A percentile compares a stretch with the other conserved stretches of the same genome.
Evolutionary conservation across 2,888 invertebrate species (phyloP).

Genomic region (Oeneis ivallda): DNA sequence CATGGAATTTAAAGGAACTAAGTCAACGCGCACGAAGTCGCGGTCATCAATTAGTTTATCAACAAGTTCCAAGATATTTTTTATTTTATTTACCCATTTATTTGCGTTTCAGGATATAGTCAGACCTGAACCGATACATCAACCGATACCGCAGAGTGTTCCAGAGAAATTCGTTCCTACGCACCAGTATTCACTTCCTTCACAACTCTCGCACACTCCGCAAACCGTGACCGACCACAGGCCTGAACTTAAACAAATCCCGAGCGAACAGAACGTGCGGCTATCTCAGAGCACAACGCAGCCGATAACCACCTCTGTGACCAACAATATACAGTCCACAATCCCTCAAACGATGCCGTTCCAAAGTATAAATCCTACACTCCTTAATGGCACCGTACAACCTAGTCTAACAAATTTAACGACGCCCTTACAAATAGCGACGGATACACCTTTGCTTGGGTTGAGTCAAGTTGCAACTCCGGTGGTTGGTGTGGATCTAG

Average conservation of each 20-base stretch:
- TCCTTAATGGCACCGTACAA: constrained; percentile 54
- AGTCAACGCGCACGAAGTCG: no score
- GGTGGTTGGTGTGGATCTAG: constrained; percentile 58
- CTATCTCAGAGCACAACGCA: constrained; percentile 41
- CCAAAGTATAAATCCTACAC: constrained; percentile 47
- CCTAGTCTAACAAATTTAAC: constrained; percentile 56
- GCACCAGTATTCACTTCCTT: constrained; percentile 61
- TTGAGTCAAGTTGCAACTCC: constrained; percentile 68
- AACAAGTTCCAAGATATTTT: no score
- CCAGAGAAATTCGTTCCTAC: constrained; percentile 58
- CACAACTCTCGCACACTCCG: constrained; percentile 49
- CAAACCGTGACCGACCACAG: constrained; percentile 48
- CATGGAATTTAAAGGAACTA: no score
- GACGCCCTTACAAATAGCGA: constrained; percentile 70
- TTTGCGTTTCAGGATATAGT: neutral
- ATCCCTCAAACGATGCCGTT: constrained; percentile 42
- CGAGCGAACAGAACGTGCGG: constrained; percentile 41
- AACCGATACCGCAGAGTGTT: constrained; percentile 43
- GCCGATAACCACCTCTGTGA: constrained; percentile 41
- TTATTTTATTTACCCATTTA: no score
- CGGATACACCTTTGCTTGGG: constrained; percentile 64
- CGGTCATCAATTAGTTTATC: no score
- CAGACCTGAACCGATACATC: constrained; percentile 17
- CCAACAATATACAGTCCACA: constrained; percentile 42
- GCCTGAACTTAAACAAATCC: constrained; percentile 43